Base-by-base conservation (phyloP, 2,888 invertebrate species). In the Ypsolopha sequella region DNA sequence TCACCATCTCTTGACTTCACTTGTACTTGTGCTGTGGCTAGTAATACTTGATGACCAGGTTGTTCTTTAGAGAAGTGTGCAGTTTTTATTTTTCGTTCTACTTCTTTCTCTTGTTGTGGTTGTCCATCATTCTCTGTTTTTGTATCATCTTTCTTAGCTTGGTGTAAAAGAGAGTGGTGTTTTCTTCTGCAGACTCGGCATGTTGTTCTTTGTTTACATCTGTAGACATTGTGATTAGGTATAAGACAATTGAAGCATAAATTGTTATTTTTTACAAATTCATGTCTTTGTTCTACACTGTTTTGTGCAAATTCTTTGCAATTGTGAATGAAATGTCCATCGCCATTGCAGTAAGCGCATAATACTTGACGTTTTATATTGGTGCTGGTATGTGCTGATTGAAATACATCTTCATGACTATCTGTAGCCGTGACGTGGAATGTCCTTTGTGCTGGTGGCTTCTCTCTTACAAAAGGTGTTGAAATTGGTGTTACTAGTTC, bases 141-240 rank as follows among this genome's bases (percentile, higher is more conserved):
- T n/a, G n/a, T n/a, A n/a, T n/a, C n/a, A n/a, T n/a, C n/a, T n/a
- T 51, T 46, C 46, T 9, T 46, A 8, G 48, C 13, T 47, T 46
- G 51, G 14, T 58, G 56, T 50, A 56, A 47, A 7, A 58, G 34
- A 7, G 55, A 55, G 51, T 57, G 41, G 13, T 58, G 58, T 51
- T 53, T 56, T 33, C 34, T 53, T 35, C 48, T 48, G 45, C 55
- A 58, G 38, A 56, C 36, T 48, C 53, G 53, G 50, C 58, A 58
- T n/a, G 48, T 51, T 11, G 56, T 55, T 45, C 35, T 36, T 51
- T 53, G 52, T 50, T 47, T 36, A 10, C 33, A 58, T 41, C 24
- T 43, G n/a, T 36, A 53, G 6, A 49, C 52, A 44, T 13, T 49
- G 33, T 58, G 58, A 46, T 52, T 53, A 2, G 53, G 54, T 14